Evolutionary conservation across 2,797 vertebrate genomes (phyloP), one percentile per base, ranked within the genome.

Genomic region (Champsocephalus esox): DNA sequence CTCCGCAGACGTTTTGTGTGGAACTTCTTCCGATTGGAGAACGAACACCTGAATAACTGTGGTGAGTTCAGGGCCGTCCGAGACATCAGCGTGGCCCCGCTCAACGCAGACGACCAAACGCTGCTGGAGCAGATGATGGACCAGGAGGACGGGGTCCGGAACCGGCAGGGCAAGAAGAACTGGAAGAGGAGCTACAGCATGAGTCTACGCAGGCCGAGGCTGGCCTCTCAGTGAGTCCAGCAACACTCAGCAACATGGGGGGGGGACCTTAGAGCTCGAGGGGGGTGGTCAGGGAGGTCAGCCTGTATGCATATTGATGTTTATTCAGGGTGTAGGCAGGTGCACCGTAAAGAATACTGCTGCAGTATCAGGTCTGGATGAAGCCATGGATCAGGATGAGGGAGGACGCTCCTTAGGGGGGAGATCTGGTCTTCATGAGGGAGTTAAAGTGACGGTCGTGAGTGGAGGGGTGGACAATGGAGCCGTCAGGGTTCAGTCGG

Each of bases 81-180:
- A 70, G 98, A 99, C 92, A 99, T 99, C 89, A 99, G 97, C 0
- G 97, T 99, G 85, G 97, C 97, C 0, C 98, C 98, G 0, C 94
- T 98, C 56, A 99, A 99, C 0, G 97, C 97, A 0, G 98, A 99
- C 0, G 97, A 99, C 91, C 97, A 99, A 92, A 99, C 97, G 0
- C 94, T 99, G 56, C 94, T 99, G 86, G 98, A 99, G 84, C 97
- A 98, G 93, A 99, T 99, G 97, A 99, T 99, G 98, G 98, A 99
- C 94, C 98, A 98, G 93, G 97, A 99, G 17, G 98, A 99, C 0
- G 98, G 98, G 0, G 98, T 99, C 2, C 91, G 96, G 38, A 99
- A 99, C 93, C 95, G 98, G 21, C 96, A 96, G 87, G 99, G 98
- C 89, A 98, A 96, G 92, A 97, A 97, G 87, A 95, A 88, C 70